Evolutionary conservation across 2,113 vertebrate genomes (phyloP), one percentile per base, ranked within the genome.

Genomic region (Porphyrio hochstetteri): DNA sequence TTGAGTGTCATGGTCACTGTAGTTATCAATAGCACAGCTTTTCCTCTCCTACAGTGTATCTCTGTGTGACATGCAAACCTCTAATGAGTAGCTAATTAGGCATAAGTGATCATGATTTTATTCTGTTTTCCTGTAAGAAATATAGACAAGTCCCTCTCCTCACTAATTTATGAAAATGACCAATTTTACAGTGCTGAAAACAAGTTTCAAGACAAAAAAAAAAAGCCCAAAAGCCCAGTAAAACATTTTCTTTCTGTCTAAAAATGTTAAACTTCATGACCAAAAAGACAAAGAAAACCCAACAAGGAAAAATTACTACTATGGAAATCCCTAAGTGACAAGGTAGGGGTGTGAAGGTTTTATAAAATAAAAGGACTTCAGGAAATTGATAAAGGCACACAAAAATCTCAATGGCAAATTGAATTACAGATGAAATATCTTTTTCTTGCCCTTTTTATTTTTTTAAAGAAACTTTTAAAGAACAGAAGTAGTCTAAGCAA

Each of bases 71-170:
- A 25, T 69, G 35, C 44, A 90, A 31, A 61, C 90, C 59, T 55
- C 38, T 88, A 77, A 76, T 57, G 38, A 85, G 61, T 71, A 61
- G 63, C 46, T 80, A 88, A 86, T 90, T 88, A 88, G 71, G 28
- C 71, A 44, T 86, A 90, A 90, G 50, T 77, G 40, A 75, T 77
- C 59, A 63, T 63, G 24, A 69, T 90, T 93, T 90, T 81, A 46
- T 83, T 95, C 65, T 88, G 25, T 59, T 92, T 94, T 71, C 55
- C 31, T 88, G 20, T 68, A 72, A 90, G 63, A 86, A 81, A 82
- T 76, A n/a, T 40, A 61, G 68, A 60, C 61, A 79, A 75, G 42
- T 90, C 35, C 15, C 36, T 90, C 1, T 81, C 92, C 71, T 61
- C 46, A 65, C n/a, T 74, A 28, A 7, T 90, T 88, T 93, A 59